These are phyloP conservation scores for Eupsilia transversa DNA, from an alignment of 2,888 invertebrate genomes.

Conservation along the genomic window DNA sequence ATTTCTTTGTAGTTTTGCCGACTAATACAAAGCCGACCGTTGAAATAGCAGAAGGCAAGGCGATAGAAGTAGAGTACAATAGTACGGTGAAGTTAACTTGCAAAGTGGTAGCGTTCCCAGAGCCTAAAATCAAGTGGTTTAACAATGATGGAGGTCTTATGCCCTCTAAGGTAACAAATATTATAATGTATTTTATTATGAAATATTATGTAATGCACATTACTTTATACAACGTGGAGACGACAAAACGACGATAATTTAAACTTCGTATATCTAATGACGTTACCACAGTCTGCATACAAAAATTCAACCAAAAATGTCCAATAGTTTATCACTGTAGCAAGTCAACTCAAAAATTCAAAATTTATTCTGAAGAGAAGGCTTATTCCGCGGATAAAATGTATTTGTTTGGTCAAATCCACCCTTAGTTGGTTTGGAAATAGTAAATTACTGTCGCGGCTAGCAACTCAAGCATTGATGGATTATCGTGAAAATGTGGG, in stretches of 20 bases:
- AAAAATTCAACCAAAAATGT: background rate
- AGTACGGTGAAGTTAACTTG: constrained; percentile 60
- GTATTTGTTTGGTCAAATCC: too few relatives aligned
- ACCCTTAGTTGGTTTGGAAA: too few relatives aligned
- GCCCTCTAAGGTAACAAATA: constrained; percentile 47
- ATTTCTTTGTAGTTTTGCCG: constrained; percentile 19
- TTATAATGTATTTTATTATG: background rate
- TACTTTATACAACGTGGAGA: background rate
- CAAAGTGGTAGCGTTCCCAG: constrained; percentile 61
- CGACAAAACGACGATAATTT: background rate
- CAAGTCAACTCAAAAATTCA: too few relatives aligned
- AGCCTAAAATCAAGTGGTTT: constrained; percentile 56
- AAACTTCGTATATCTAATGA: background rate
- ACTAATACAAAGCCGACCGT: constrained; percentile 43
- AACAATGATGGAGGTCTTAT: constrained; percentile 24
- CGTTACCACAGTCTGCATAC: background rate
- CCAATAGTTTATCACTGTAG: background rate
- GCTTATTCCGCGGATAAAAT: too few relatives aligned
- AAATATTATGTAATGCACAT: background rate
- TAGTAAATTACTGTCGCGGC: too few relatives aligned
- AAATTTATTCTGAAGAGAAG: too few relatives aligned
- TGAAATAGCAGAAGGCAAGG: constrained; percentile 61
- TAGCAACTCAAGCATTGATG: too few relatives aligned
- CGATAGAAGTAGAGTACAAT: constrained; percentile 49
- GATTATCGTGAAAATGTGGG: too few relatives aligned